Evolutionary conservation across 2,797 vertebrate species (phyloP).

Genomic region (Tarsius wallacei): DNA sequence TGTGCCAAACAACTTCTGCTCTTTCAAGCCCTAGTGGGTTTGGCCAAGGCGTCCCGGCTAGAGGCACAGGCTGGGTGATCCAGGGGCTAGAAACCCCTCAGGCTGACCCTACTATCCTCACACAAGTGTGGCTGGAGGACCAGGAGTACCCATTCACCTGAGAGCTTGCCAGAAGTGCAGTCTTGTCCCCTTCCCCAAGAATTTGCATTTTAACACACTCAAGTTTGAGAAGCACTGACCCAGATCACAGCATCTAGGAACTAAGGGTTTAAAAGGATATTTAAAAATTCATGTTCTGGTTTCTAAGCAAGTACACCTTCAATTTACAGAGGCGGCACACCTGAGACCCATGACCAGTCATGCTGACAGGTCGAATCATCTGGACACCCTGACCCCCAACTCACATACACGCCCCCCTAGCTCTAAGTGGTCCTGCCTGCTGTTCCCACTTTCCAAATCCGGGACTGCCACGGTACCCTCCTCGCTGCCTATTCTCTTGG

Average conservation of each 20-base stretch:
- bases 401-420: background rate
- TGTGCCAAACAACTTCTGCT: background rate
- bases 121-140: accelerated
- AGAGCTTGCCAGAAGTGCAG: background rate
- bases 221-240: background rate
- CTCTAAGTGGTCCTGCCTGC: background rate
- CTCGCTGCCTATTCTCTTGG: background rate
- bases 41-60: background rate
- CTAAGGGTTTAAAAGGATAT: background rate
- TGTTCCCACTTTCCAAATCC: background rate
- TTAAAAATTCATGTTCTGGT: background rate
- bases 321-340: background rate
- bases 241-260: background rate
- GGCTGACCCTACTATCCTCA: background rate
- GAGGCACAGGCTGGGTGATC: background rate
- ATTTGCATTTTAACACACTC: background rate
- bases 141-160: background rate
- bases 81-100: too few relatives aligned
- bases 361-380: background rate
- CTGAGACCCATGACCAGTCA: background rate
- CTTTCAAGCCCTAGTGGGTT: background rate
- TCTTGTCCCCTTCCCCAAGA: background rate
- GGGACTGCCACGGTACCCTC: too few relatives aligned
- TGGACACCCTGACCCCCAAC: background rate
- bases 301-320: background rate